Percentiles rank a stretch among this genome's conserved stretches.
These are phyloP conservation scores for Irena cyanogastra DNA, from an alignment of 2,113 vertebrate genomes.

Conservation along the genomic window DNA sequence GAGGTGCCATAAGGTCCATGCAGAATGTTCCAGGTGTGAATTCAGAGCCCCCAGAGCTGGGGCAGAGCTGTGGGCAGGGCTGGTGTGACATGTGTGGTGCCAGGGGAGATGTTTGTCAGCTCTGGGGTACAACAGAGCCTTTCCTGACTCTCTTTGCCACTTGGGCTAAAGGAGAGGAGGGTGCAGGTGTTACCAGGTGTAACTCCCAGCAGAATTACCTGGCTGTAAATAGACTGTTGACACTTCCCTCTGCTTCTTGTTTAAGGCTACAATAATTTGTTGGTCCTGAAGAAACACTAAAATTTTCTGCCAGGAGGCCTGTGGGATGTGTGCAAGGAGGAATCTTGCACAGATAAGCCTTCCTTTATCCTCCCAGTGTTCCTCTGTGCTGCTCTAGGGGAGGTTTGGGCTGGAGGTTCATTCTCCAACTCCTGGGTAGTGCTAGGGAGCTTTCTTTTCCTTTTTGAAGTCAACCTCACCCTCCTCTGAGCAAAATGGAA, in stretches of 20 bases:
- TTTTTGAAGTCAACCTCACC: not conserved
- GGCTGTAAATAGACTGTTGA: no score
- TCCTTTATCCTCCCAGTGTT: not conserved
- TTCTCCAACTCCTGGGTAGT: not conserved
- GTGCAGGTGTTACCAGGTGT: not conserved
- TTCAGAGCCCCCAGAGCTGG: not conserved
- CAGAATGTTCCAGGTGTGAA: fast-evolving
- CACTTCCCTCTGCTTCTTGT: not conserved
- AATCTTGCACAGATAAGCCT: not conserved
- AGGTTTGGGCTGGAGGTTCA: not conserved
- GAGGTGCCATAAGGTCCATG: fast-evolving
- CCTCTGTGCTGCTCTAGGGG: not conserved
- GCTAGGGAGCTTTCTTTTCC: not conserved
- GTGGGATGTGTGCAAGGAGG: not conserved
- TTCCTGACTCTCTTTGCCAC: not conserved
- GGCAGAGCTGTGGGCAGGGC: not conserved
- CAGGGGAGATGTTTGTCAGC: not conserved
- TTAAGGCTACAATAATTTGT: not conserved
- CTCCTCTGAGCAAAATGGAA: not conserved
- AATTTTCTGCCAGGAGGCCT: not conserved
- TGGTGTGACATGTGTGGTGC: fast-evolving
- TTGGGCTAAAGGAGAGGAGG: not conserved
- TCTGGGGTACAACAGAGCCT: not conserved
- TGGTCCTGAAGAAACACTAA: not conserved
- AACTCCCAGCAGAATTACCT: not conserved